Evolutionary conservation across 1,140 invertebrate species (phyloP).

Genomic region (Laupala kohalensis): DNA sequence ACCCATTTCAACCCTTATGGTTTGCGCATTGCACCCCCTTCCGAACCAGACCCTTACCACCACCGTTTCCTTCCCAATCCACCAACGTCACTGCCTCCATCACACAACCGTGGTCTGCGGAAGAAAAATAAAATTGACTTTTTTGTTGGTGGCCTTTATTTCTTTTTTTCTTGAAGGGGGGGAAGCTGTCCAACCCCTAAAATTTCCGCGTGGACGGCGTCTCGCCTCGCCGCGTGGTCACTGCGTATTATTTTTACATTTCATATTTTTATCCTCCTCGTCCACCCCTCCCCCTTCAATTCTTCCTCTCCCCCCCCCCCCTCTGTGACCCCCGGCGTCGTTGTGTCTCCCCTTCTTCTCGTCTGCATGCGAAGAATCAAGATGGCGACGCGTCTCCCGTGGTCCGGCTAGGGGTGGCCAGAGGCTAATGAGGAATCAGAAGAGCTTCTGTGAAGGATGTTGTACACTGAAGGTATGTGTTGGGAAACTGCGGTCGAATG

Average conservation of each 20-base stretch:
- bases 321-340: too few relatives aligned
- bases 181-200: not conserved
- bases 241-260: not conserved
- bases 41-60: too few relatives aligned
- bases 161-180: not conserved
- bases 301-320: too few relatives aligned
- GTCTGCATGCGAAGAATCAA: not conserved
- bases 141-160: not conserved
- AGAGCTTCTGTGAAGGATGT: too few relatives aligned
- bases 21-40: too few relatives aligned
- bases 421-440: not conserved
- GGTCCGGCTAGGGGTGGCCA: not conserved
- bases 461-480: too few relatives aligned
- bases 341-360: too few relatives aligned
- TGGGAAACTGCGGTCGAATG: too few relatives aligned
- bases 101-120: not conserved
- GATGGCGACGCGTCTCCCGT: not conserved
- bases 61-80: not conserved
- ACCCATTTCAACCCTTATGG: too few relatives aligned
- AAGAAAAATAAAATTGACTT: not conserved
- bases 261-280: not conserved
- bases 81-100: not conserved
- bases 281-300: not conserved
- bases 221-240: too few relatives aligned
- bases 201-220: not conserved